Evolutionary conservation across 2,888 invertebrate species (phyloP).

Genomic region (Philonicus albiceps): DNA sequence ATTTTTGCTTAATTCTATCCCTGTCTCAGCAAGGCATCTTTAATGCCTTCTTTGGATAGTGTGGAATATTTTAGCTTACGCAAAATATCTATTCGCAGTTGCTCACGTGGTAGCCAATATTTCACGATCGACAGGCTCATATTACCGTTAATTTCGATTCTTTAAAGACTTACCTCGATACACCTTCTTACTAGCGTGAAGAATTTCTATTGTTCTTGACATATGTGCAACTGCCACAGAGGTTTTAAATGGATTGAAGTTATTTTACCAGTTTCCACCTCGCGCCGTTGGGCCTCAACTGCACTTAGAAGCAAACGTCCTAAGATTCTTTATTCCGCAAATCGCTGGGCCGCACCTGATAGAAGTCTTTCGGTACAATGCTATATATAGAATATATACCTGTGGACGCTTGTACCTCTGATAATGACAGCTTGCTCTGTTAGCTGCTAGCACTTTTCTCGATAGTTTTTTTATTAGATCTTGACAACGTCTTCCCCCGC

Average conservation of each 20-base stretch:
- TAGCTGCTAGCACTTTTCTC: background rate
- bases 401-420: background rate
- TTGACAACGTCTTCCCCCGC: background rate
- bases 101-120: slow-evolving; percentile 11
- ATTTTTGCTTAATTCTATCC: background rate
- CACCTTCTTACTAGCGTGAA: slow-evolving; percentile 2
- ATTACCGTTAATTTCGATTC: slow-evolving; percentile 29
- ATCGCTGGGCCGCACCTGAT: slow-evolving; percentile 20
- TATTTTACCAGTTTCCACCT: slow-evolving; percentile 17
- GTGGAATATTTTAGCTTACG: background rate
- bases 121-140: background rate
- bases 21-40: background rate
- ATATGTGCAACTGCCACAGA: slow-evolving; percentile 28
- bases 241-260: slow-evolving; percentile 31
- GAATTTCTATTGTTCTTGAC: slow-evolving; percentile 44
- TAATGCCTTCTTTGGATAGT: background rate
- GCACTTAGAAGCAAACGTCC: background rate
- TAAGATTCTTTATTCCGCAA: background rate
- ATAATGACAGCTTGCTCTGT: background rate
- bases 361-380: background rate
- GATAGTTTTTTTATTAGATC: background rate
- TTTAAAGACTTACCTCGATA: background rate
- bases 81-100: background rate
- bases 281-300: background rate
- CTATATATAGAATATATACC: background rate